Conservation (phyloP, 2,113 vertebrate species). For the Zingel zingel region DNA sequence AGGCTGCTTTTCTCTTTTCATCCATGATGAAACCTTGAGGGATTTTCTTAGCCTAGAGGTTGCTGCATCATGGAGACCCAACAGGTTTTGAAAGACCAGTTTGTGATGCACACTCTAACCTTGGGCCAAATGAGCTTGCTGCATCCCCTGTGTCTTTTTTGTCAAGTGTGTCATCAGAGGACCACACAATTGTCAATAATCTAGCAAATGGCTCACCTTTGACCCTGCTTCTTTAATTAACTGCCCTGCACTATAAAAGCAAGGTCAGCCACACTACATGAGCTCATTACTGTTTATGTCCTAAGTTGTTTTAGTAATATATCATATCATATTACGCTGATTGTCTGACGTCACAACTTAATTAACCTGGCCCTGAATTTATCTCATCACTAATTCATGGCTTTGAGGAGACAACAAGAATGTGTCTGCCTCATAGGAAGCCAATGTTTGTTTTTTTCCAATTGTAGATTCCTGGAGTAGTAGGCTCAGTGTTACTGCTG, state of each 20-base stretch:
- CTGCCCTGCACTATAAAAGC: slow-evolving; percentile 30
- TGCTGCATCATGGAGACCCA: slow-evolving; percentile 25
- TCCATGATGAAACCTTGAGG: slow-evolving; percentile 49
- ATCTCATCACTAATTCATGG: slow-evolving; percentile 8
- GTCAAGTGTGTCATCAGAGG: slow-evolving; percentile 14
- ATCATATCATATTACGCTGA: not conserved
- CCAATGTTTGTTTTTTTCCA: not conserved
- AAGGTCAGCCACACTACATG: slow-evolving; percentile 39
- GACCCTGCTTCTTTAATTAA: slow-evolving; percentile 46
- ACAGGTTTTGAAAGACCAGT: slow-evolving; percentile 20
- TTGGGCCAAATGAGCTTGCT: slow-evolving; percentile 3
- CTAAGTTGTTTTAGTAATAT: slow-evolving; percentile 30
- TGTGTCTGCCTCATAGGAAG: not conserved
- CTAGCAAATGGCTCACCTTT: slow-evolving; percentile 24
- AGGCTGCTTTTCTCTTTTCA: slow-evolving; percentile 46
- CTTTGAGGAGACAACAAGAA: slow-evolving; percentile 9
- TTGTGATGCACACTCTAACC: slow-evolving; percentile 43
- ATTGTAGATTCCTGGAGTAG: not conserved
- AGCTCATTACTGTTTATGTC: slow-evolving; percentile 23
- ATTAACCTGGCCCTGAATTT: slow-evolving; percentile 11
- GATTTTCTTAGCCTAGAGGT: slow-evolving; percentile 37
- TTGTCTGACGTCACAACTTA: slow-evolving; percentile 15
- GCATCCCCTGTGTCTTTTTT: slow-evolving; percentile 27
- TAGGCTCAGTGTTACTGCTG: not conserved
- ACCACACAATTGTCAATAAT: slow-evolving; percentile 45